Percentiles rank a stretch among this genome's conserved stretches.
These are phyloP conservation scores for Patella vulgata DNA, from an alignment of 1,140 invertebrate genomes.

Conservation along the genomic window DNA sequence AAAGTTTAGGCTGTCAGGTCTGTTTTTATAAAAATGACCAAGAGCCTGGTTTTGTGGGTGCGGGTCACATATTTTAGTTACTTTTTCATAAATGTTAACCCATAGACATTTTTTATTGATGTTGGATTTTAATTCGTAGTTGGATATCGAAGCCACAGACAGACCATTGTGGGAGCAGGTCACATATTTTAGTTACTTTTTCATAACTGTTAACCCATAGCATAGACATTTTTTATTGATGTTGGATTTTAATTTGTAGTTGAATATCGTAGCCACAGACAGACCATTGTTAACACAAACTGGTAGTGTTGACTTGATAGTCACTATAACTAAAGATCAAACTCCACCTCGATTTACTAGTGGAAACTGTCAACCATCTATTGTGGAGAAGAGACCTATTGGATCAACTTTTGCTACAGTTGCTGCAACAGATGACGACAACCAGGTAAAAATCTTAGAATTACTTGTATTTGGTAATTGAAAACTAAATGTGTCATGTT, in stretches of 20 bases:
- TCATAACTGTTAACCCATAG: too few relatives aligned
- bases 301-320: not conserved
- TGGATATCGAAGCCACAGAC: conserved; percentile 1
- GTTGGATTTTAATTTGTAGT: too few relatives aligned
- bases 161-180: too few relatives aligned
- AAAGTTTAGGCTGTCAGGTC: too few relatives aligned
- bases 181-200: too few relatives aligned
- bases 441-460: not conserved
- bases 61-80: too few relatives aligned
- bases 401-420: not conserved
- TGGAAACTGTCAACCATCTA: not conserved
- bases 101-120: too few relatives aligned
- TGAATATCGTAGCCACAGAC: conserved; percentile 1
- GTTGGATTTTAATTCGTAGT: too few relatives aligned
- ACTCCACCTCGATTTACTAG: not conserved
- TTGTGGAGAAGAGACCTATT: not conserved
- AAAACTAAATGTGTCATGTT: not conserved
- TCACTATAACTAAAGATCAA: not conserved
- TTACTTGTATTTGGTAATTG: not conserved
- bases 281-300: conserved; percentile 1
- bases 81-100: too few relatives aligned
- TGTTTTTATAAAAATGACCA: too few relatives aligned
- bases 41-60: too few relatives aligned
- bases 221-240: too few relatives aligned
- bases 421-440: conserved; percentile 1